Percentiles rank a stretch among this genome's conserved stretches.
Conservation (phyloP, 2,888 invertebrate species). For the Phengaris arion region DNA sequence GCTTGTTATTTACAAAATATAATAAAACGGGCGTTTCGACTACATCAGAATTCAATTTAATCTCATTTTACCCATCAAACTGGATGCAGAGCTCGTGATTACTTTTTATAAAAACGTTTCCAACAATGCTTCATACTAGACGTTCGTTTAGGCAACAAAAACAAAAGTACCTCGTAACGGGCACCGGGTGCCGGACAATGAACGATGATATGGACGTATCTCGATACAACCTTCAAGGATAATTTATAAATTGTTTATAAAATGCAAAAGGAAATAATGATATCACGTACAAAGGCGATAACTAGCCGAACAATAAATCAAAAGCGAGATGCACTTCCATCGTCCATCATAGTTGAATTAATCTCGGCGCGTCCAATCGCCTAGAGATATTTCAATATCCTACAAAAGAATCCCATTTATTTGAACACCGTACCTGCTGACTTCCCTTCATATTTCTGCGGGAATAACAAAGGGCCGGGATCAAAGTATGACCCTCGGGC, state of each 20-base stretch:
- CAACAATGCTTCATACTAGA: slow-evolving; percentile 38
- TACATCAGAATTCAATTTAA: slow-evolving; percentile 73
- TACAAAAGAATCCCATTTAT: slow-evolving; percentile 71
- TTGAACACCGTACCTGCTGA: slow-evolving; percentile 52
- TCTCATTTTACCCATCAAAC: slow-evolving; percentile 61
- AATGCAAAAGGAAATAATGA: slow-evolving; percentile 33
- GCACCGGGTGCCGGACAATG: slow-evolving; percentile 55
- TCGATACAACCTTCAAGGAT: slow-evolving; percentile 43
- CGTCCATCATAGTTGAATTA: slow-evolving; percentile 70
- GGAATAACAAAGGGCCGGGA: slow-evolving; percentile 68
- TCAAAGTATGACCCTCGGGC: slow-evolving; percentile 68
- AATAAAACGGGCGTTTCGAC: slow-evolving; percentile 26
- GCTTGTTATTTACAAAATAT: neutral
- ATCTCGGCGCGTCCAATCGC: slow-evolving; percentile 56
- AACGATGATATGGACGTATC: slow-evolving; percentile 54
- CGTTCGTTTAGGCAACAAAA: slow-evolving; percentile 46
- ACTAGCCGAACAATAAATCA: slow-evolving; percentile 64
- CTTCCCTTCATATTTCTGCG: slow-evolving; percentile 71
- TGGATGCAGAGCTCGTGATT: slow-evolving; percentile 67
- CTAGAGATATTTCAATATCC: slow-evolving; percentile 73
- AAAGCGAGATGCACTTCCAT: slow-evolving; percentile 62
- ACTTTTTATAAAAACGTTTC: slow-evolving; percentile 63
- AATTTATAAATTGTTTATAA: slow-evolving; percentile 34
- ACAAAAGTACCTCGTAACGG: slow-evolving; percentile 54
- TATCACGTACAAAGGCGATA: slow-evolving; percentile 52